Evolutionary conservation across 2,113 vertebrate species (phyloP), one percentile per base, ranked within the genome.

Genomic region (Esox niger): DNA sequence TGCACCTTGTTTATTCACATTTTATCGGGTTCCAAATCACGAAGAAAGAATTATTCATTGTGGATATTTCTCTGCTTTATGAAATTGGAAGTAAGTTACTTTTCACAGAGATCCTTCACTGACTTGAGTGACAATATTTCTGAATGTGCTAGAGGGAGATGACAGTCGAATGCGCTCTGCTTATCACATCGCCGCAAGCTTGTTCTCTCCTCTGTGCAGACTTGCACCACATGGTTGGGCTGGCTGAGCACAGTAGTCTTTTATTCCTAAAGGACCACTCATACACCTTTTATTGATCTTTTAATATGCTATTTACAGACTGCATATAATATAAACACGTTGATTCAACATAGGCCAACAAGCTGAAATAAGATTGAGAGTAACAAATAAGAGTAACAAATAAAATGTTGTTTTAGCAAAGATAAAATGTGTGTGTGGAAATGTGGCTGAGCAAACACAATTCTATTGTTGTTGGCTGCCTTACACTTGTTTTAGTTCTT

Each of bases 181-280:
- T 66, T 76, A 76, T 79, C 79, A 70, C 69, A 66, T 59, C 62
- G 66, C 68, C 65, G 57, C 62, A 20, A 64, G 65, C 60, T 57
- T 29, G 62, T 1, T 66, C 55, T 27, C 59, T 68, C 20, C 27
- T 58, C 29, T n/a, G 26, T n/a, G 26, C 30, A 17, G 47, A 52
- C 6, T 6, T 21, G 47, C 11, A 21, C n/a, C n/a, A 21, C 2
- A 9, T 23, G 3, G 6, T n/a, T 8, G 2, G 47, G 21, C 21
- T 52, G 47, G 2, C 47, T n/a, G 47, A 20, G 10, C 17, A 49
- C 47, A 21, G n/a, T 21, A 52, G 20, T 2, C 6, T 43, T 74
- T 64, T 27, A 27, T 46, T 25, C 62, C 32, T 56, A 1, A 55
- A 63, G 17, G 32, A 54, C 2, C 20, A 23, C 3, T 29, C 5